Base-by-base conservation (phyloP, 2,113 vertebrate genomes). In the Rhinichthys klamathensis region DNA sequence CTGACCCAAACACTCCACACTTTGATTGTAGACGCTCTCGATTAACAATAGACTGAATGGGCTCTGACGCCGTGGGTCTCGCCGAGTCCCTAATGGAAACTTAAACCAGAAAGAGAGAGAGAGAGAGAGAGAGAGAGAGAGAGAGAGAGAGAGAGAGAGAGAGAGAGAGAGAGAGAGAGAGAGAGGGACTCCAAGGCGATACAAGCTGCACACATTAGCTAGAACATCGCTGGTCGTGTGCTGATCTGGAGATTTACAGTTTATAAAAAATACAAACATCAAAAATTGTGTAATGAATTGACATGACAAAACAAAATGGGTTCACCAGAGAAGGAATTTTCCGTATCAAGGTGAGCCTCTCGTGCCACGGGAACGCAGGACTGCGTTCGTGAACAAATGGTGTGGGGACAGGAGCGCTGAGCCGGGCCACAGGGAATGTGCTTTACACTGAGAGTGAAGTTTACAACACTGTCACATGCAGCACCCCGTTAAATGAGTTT, bases 1-100 rank as follows among this genome's bases (percentile, higher is more conserved):
- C 88, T 88, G 90, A 88, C 87, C 87, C 87, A 89, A 90, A 89
- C 87, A 88, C 88, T 88, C 85, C 84, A 87, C 90, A 87, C 88
- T 88, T 88, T 89, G 85, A 89, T 88, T 89, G 80, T 54, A 67
- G 88, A 85, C 83, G 72, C 84, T 84, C 78, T 82, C 46, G 23
- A 87, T 81, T 85, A 90, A 89, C 88, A 85, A 89, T 87, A 63
- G 84, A 75, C 46, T 90, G 80, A 90, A 90, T 86, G 54, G 82
- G 84, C 82, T 76, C 84, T 86, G 84, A 86, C 76, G 81, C 90
- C 85, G 84, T 83, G 75, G 84, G 83, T 89, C 86, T 85, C 10
- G 51, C 75, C 27, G n/a, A 84, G 82, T 89, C 87, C 70, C 90
- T 84, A 81, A 87, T 84, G 88, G 87, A 88, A 89, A 86, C 77